A percentile compares a stretch with the other conserved stretches of the same genome.
These are phyloP conservation scores for Thysanoteuthis rhombus DNA, from an alignment of 2,888 invertebrate species.

Conservation along the genomic window DNA sequence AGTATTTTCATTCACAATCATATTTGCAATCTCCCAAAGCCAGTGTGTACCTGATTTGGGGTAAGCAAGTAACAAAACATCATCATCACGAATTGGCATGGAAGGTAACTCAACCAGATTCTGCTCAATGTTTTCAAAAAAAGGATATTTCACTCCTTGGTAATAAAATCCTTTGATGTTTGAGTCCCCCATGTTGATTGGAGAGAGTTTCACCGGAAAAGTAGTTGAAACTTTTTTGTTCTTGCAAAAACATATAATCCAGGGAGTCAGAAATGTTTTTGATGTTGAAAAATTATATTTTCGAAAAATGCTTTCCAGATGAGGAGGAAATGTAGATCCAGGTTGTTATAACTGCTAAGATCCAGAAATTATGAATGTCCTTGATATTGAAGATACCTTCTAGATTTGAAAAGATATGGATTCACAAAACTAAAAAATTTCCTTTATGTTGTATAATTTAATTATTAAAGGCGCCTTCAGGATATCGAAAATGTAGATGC, in stretches of 20 bases:
- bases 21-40: slow-evolving; percentile 43
- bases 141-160: neutral
- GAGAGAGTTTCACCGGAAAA: neutral
- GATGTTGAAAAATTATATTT: neutral
- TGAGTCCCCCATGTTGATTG: neutral
- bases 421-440: no score
- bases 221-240: neutral
- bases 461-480: no score
- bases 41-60: slow-evolving; percentile 41
- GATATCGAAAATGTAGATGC: no score
- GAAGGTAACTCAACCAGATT: neutral
- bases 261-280: neutral
- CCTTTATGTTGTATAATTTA: no score
- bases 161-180: neutral
- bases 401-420: neutral
- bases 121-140: neutral
- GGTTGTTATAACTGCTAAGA: neutral
- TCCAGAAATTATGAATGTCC: neutral
- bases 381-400: no score
- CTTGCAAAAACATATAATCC: neutral
- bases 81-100: neutral
- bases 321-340: neutral
- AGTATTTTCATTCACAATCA: slow-evolving; percentile 38
- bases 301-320: neutral
- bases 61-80: neutral